Evolutionary conservation across 2,113 vertebrate genomes (phyloP).

Genomic region (Tachysurus fulvidraco): DNA sequence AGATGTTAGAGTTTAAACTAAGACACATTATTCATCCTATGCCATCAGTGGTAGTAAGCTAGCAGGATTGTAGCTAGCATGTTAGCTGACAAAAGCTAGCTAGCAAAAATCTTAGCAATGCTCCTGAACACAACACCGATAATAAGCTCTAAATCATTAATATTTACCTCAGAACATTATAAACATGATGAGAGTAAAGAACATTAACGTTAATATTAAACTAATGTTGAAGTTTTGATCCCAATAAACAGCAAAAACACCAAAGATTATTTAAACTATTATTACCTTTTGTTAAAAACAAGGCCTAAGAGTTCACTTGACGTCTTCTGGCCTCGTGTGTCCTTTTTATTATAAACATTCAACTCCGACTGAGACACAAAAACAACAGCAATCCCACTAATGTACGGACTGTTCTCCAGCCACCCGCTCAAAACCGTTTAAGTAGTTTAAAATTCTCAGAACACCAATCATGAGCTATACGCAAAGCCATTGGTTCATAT

Average conservation of each 20-base stretch:
- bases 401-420: neutral
- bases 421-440: conserved; percentile 57
- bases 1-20: neutral
- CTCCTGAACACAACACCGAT: neutral
- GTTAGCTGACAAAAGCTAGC: neutral
- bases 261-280: too few species aligned
- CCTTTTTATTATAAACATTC: neutral
- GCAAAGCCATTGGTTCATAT: neutral
- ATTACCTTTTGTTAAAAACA: neutral
- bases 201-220: neutral
- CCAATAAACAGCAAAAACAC: neutral
- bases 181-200: too few species aligned
- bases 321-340: neutral
- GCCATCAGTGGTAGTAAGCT: too few species aligned
- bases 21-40: neutral
- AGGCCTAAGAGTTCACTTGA: neutral
- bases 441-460: conserved; percentile 45
- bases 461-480: conserved; percentile 33
- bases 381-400: neutral
- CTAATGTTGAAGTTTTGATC: neutral
- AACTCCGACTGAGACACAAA: neutral
- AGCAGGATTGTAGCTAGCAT: neutral
- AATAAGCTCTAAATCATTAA: neutral
- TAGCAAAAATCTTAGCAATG: neutral
- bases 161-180: too few species aligned